Conservation (phyloP, 2,797 vertebrate species). For the Pelochelys cantorii region DNA sequence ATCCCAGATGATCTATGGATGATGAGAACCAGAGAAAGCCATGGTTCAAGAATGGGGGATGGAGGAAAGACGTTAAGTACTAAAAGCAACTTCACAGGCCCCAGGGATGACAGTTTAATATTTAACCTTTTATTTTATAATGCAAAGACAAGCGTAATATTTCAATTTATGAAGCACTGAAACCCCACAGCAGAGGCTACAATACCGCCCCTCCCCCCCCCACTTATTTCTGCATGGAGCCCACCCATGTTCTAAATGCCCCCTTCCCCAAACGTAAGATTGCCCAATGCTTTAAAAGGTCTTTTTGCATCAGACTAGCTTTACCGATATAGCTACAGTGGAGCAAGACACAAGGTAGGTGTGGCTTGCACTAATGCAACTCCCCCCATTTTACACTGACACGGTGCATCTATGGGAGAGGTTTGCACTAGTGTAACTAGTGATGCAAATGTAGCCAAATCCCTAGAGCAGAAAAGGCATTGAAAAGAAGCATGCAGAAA, state of each 20-base stretch:
- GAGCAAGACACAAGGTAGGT: not conserved
- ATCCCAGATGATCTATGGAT: not conserved
- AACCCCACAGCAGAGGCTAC: not conserved
- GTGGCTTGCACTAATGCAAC: not conserved
- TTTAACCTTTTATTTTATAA: not conserved
- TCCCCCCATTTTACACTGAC: not conserved
- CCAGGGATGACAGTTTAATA: not conserved
- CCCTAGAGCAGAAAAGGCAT: not conserved
- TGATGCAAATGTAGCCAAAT: not conserved
- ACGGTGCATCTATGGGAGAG: not conserved
- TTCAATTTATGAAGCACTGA: not conserved
- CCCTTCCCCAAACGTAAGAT: not conserved
- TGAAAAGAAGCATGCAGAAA: not conserved
- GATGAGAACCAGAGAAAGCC: not conserved
- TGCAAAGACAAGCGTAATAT: not conserved
- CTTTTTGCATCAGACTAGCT: not conserved
- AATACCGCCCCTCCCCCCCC: not conserved
- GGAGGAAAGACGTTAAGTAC: not conserved
- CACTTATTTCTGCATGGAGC: not conserved
- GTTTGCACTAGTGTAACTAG: not conserved
- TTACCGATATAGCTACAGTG: accelerated
- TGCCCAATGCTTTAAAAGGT: not conserved
- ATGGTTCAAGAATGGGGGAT: accelerated
- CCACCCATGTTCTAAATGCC: not conserved
- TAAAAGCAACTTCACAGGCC: not conserved